Conservation (phyloP, 1,140 invertebrate genomes). For the Chelonus insularis region DNA sequence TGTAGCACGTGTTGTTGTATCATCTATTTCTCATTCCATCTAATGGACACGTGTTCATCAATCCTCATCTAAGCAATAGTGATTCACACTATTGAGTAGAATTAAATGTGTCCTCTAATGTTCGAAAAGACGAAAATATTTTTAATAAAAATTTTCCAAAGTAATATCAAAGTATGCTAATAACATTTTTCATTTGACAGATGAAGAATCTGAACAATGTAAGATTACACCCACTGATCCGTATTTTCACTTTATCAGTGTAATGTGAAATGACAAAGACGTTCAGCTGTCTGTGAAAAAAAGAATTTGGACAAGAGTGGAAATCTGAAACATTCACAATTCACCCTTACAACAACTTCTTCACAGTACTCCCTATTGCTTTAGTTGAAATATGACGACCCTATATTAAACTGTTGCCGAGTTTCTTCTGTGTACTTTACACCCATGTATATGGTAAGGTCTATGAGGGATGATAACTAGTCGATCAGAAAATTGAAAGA, state of each 20-base stretch:
- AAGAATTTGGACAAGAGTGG: neutral
- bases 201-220: conserved; percentile 17
- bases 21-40: conserved; percentile 28
- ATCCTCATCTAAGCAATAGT: neutral
- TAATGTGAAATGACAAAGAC: neutral
- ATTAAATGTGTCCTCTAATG: neutral
- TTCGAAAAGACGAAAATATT: neutral
- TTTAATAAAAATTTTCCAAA: neutral
- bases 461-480: conserved; percentile 29
- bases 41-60: conserved; percentile 36
- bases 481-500: conserved; percentile 39
- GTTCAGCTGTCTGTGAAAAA: conserved; percentile 21
- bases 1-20: conserved; percentile 5
- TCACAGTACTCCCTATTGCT: conserved; percentile 11
- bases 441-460: no score
- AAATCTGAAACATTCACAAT: conserved; percentile 23
- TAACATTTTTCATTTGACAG: neutral
- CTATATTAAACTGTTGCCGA: conserved; percentile 38
- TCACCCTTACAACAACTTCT: conserved; percentile 13
- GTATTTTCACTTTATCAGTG: conserved; percentile 13
- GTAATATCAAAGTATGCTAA: neutral
- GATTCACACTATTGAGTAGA: neutral
- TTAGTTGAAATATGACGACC: conserved; percentile 33
- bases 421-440: conserved; percentile 15
- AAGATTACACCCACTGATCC: conserved; percentile 8